Percentiles rank a stretch among this genome's conserved stretches.
Conservation (phyloP, 2,888 invertebrate species). For the Tigriopus californicus region DNA sequence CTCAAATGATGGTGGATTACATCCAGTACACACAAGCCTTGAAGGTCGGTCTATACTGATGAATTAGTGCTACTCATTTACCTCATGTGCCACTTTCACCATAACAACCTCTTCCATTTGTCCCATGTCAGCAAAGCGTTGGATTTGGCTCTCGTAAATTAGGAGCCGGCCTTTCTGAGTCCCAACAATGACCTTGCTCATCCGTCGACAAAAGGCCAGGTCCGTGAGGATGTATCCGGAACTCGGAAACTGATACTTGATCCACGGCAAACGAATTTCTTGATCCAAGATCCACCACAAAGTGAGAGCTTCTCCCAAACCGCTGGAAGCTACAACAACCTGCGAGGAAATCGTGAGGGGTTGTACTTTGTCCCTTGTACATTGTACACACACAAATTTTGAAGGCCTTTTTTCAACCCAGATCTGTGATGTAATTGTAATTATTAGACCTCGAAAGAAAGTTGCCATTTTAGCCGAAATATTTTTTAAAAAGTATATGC, state of each 20-base stretch:
- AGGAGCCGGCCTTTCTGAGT: neutral
- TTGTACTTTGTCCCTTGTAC: no score
- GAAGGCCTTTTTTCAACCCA: no score
- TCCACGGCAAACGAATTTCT: neutral
- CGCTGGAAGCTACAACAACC: no score
- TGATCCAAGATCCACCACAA: neutral
- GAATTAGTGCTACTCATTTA: neutral
- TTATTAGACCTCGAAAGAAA: no score
- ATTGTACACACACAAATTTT: no score
- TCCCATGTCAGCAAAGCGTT: neutral
- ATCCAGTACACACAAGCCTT: no score
- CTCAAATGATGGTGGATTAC: no score
- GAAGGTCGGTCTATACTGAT: no score
- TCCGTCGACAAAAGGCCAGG: neutral
- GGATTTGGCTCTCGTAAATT: neutral
- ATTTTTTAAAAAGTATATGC: no score
- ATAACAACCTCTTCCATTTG: neutral
- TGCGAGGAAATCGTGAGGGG: no score
- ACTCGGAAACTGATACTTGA: neutral
- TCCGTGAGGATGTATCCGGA: neutral
- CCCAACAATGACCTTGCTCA: neutral
- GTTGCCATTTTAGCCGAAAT: no score
- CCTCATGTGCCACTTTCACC: conserved; percentile 5
- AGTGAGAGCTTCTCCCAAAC: neutral
- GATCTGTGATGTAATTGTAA: no score